Evolutionary conservation across 2,113 vertebrate genomes (phyloP).

Genomic region (Oryzias celebensis): DNA sequence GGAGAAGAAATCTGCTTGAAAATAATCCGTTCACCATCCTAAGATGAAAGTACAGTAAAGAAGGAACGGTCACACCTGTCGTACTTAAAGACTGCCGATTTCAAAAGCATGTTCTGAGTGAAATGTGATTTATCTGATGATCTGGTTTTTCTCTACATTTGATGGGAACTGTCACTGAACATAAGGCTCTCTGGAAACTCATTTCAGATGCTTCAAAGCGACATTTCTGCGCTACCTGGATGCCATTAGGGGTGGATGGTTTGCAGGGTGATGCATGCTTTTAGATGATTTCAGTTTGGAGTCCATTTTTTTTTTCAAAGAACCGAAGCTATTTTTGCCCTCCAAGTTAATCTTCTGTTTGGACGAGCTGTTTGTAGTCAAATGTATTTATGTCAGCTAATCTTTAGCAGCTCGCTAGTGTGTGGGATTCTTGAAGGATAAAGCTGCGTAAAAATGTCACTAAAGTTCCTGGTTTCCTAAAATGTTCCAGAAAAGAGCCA

Average conservation of each 20-base stretch:
- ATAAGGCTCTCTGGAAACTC: slow-evolving; percentile 7
- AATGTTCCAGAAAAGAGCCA: too few relatives aligned
- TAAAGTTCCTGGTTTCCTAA: too few relatives aligned
- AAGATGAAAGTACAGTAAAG: too few relatives aligned
- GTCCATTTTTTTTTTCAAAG: too few relatives aligned
- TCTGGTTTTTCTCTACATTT: background rate
- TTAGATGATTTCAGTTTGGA: too few relatives aligned
- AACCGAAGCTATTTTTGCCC: background rate
- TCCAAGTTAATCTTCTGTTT: background rate
- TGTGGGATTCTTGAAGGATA: background rate
- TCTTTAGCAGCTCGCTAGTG: background rate
- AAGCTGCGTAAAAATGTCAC: background rate
- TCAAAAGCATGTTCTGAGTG: background rate
- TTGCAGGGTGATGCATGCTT: too few relatives aligned
- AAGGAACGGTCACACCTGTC: too few relatives aligned
- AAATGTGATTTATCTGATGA: background rate
- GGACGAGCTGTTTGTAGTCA: background rate
- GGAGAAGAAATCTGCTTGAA: slow-evolving; percentile 7
- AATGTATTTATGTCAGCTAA: background rate
- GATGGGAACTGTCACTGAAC: background rate
- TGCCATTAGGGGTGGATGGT: too few relatives aligned
- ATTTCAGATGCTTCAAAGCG: background rate
- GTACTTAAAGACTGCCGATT: too few relatives aligned
- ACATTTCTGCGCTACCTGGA: too few relatives aligned
- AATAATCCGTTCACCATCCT: slow-evolving; percentile 3